These are phyloP conservation scores for Cyphomyrmex costatus DNA, from an alignment of 1,140 invertebrate genomes.

Conservation along the genomic window DNA sequence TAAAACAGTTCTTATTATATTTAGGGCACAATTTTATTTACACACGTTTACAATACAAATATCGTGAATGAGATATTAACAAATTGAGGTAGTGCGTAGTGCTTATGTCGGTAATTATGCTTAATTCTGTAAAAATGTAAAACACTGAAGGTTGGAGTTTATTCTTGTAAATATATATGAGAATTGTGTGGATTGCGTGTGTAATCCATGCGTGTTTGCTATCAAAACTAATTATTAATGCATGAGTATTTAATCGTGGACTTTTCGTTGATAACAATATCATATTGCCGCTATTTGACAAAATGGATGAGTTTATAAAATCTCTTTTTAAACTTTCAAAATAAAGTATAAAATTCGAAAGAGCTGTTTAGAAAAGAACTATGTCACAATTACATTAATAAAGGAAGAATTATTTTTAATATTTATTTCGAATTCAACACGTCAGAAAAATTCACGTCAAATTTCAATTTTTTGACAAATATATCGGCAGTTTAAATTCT, in stretches of 20 bases:
- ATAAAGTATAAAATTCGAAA: neutral
- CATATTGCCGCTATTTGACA: neutral
- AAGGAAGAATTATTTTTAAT: neutral
- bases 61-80: neutral
- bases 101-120: slow-evolving; percentile 1
- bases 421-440: neutral
- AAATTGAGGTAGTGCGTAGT: neutral
- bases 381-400: neutral
- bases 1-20: slow-evolving; percentile 62
- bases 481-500: neutral
- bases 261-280: slow-evolving; percentile 12
- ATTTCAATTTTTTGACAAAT: neutral
- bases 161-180: neutral
- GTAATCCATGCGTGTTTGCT: slow-evolving; percentile 32
- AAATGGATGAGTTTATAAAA: slow-evolving; percentile 7
- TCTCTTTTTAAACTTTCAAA: neutral
- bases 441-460: neutral
- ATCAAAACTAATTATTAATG: slow-evolving; percentile 34
- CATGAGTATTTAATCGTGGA: neutral
- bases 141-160: neutral
- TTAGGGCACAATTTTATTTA: slow-evolving; percentile 62
- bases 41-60: neutral
- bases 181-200: slow-evolving; percentile 8
- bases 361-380: neutral
- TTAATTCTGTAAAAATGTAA: slow-evolving; percentile 7